A percentile compares a stretch with the other conserved stretches of the same genome.
Evolutionary conservation across 1,140 invertebrate species (phyloP).

Genomic region (Drosophila willistoni): DNA sequence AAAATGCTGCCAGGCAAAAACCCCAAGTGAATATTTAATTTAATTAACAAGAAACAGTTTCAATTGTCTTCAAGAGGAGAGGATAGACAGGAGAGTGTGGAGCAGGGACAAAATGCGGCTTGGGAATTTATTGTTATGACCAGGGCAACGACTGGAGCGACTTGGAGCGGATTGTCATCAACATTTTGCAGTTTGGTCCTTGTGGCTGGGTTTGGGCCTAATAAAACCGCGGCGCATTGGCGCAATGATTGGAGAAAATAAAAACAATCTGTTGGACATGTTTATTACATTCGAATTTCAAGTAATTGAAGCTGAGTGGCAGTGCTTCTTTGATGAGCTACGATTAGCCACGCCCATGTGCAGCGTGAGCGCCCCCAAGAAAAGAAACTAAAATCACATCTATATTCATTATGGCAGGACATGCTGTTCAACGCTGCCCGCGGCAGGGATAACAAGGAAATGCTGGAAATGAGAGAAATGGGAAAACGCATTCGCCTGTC

Average conservation of each 20-base stretch:
- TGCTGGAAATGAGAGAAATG: slow-evolving; percentile 29
- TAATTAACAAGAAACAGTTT: slow-evolving; percentile 81
- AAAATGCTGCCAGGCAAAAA: slow-evolving; percentile 61
- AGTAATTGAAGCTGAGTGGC: slow-evolving; percentile 63
- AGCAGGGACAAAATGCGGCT: slow-evolving; percentile 32
- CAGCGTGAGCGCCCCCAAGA: background rate
- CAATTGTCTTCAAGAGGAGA: slow-evolving; percentile 34
- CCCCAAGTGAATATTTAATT: slow-evolving; percentile 77
- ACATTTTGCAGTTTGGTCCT: slow-evolving; percentile 33
- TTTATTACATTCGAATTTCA: slow-evolving; percentile 77
- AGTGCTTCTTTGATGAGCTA: slow-evolving; percentile 77
- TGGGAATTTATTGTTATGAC: slow-evolving; percentile 79
- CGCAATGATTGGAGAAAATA: slow-evolving; percentile 63
- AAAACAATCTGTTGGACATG: slow-evolving; percentile 79
- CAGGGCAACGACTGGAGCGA: slow-evolving; percentile 47
- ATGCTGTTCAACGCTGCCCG: slow-evolving; percentile 7
- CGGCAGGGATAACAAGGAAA: slow-evolving; percentile 42
- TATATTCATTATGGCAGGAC: slow-evolving; percentile 80
- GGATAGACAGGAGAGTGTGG: background rate
- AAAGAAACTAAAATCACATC: slow-evolving; percentile 57
- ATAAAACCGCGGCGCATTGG: slow-evolving; percentile 50
- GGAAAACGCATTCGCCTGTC: slow-evolving; percentile 14
- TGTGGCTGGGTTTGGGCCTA: slow-evolving; percentile 16
- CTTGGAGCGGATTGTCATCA: slow-evolving; percentile 42
- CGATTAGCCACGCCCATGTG: slow-evolving; percentile 79